These are phyloP conservation scores for Pluvialis apricaria DNA, from an alignment of 2,113 vertebrate genomes.

Conservation along the genomic window DNA sequence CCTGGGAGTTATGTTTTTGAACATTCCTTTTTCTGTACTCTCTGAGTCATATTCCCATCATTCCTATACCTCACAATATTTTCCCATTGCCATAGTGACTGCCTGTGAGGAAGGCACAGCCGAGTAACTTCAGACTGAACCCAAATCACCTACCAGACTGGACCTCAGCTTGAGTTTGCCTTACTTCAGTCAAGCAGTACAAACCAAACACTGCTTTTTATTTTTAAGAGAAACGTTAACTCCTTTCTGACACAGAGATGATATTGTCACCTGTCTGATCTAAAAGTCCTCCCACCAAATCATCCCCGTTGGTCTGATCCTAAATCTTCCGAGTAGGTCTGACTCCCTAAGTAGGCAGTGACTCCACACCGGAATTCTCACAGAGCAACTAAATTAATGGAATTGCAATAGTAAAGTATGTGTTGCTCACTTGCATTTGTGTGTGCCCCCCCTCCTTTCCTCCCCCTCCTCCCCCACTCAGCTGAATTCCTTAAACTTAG, in stretches of 20 bases:
- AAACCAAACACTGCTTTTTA: not conserved
- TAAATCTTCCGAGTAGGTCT: not conserved
- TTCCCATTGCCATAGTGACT: slow-evolving; percentile 74
- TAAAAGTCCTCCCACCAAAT: not conserved
- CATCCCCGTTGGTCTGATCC: not conserved
- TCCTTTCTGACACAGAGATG: not conserved
- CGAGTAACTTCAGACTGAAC: slow-evolving; percentile 26
- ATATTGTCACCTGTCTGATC: not conserved
- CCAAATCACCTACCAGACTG: not conserved
- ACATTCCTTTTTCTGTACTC: slow-evolving; percentile 40
- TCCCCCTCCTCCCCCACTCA: too few relatives aligned
- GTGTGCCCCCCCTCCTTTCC: not conserved
- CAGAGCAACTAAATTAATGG: not conserved
- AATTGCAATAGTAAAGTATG: not conserved
- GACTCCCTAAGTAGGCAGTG: not conserved
- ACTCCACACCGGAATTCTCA: not conserved
- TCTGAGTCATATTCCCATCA: slow-evolving; percentile 77
- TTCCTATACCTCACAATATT: slow-evolving; percentile 76
- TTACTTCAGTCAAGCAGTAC: not conserved
- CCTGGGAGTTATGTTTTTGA: slow-evolving; percentile 56
- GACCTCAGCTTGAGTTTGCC: not conserved
- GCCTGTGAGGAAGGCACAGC: slow-evolving; percentile 41
- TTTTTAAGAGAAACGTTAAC: not conserved
- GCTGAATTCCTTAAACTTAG: slow-evolving; percentile 12
- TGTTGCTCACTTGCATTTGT: not conserved